These are phyloP conservation scores for Ambastaia sidthimunki DNA, from an alignment of 2,797 vertebrate species.

Conservation along the genomic window DNA sequence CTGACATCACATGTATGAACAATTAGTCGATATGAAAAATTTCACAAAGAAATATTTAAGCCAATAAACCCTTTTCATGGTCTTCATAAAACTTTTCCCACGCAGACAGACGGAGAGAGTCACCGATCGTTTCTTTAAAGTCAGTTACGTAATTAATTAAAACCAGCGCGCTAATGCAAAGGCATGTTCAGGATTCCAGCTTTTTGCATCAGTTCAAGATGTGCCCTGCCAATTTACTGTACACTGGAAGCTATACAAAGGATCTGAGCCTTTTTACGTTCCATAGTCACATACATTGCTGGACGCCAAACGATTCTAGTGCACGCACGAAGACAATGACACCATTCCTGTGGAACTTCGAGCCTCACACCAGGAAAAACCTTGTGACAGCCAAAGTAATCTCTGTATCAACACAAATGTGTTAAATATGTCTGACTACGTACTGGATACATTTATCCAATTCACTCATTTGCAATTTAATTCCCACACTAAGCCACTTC, in stretches of 20 bases:
- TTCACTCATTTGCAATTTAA: too few species aligned
- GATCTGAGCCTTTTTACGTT: conserved; percentile 55
- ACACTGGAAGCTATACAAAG: conserved; percentile 61
- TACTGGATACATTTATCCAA: too few species aligned
- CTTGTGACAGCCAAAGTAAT: neutral
- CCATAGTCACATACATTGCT: conserved; percentile 44
- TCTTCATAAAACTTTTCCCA: conserved; percentile 51
- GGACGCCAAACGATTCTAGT: conserved; percentile 39
- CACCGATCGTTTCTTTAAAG: conserved; percentile 52
- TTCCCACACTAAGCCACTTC: neutral
- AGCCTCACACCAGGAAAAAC: conserved; percentile 15
- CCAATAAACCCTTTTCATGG: conserved; percentile 18
- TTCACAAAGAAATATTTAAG: conserved; percentile 19
- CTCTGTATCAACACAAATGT: neutral
- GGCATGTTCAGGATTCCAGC: conserved; percentile 57
- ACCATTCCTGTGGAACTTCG: conserved; percentile 43
- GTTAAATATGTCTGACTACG: too few species aligned
- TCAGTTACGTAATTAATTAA: conserved; percentile 60
- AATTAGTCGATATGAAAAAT: conserved; percentile 20
- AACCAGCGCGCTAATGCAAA: conserved; percentile 51
- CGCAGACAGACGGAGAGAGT: conserved; percentile 40
- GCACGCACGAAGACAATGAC: conserved; percentile 46
- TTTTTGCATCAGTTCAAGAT: conserved; percentile 64
- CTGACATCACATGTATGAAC: conserved; percentile 28
- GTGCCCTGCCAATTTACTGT: conserved; percentile 62